phyloP scores from a whole-genome alignment of 1,140 invertebrate genomes.

The Dendroctonus ponderosae region DNA sequence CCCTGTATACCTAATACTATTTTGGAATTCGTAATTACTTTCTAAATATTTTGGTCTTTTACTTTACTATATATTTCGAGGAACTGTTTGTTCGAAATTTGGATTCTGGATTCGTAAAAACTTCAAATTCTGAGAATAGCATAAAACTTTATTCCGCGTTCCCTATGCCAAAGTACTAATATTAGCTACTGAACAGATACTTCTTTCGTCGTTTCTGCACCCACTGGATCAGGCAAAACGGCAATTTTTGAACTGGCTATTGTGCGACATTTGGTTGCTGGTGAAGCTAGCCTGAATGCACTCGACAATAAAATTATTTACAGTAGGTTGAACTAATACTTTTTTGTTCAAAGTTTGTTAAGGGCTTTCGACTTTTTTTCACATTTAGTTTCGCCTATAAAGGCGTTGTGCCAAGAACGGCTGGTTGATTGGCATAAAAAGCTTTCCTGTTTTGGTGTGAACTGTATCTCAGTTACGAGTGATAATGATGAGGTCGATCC shows the following conservation, averaged over 20 bases:
- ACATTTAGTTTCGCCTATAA: constrained; percentile 72
- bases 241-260: constrained; percentile 79
- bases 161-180: background rate
- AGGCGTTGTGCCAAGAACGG: constrained; percentile 73
- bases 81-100: constrained; percentile 9
- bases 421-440: constrained; percentile 70
- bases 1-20: too few species aligned
- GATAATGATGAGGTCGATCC: constrained; percentile 69
- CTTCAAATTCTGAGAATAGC: constrained; percentile 19
- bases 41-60: too few species aligned
- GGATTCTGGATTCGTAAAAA: constrained; percentile 1
- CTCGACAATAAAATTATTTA: constrained; percentile 64
- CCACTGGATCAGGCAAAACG: constrained; percentile 82
- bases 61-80: constrained; percentile 6
- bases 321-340: constrained; percentile 51
- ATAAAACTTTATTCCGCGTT: background rate
- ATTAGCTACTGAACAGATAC: constrained; percentile 58
- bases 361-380: background rate
- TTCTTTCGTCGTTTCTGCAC: constrained; percentile 71
- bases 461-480: constrained; percentile 71
- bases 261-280: constrained; percentile 60
- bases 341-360: background rate
- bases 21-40: too few species aligned
- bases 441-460: constrained; percentile 63
- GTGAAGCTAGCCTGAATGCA: constrained; percentile 48